phyloP scores from a whole-genome alignment of 2,888 invertebrate species.

The Andricus curvator region DNA sequence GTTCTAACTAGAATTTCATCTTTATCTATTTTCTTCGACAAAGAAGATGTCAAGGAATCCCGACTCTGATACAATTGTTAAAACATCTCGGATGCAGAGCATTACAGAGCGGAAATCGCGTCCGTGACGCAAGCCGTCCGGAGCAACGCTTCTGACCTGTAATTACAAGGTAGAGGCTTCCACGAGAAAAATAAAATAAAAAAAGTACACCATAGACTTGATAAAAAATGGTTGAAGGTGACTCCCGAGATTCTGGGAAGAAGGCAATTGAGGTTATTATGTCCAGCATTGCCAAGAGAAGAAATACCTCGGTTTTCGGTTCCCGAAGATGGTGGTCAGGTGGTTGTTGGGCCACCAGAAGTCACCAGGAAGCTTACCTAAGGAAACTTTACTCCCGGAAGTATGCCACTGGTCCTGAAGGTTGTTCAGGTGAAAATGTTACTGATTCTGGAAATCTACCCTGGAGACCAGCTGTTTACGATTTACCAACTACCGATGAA shows the following conservation, averaged over 20 bases:
- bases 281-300: slow-evolving; percentile 73
- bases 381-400: slow-evolving; percentile 73
- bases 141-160: background rate
- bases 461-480: slow-evolving; percentile 63
- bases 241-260: slow-evolving; percentile 51
- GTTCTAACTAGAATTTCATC: background rate
- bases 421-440: slow-evolving; percentile 43
- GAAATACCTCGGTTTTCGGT: slow-evolving; percentile 72
- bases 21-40: background rate
- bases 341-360: slow-evolving; percentile 75
- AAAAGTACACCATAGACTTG: background rate
- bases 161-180: background rate
- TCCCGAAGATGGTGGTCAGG: slow-evolving; percentile 76
- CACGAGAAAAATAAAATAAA: slow-evolving; percentile 30
- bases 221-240: slow-evolving; percentile 56
- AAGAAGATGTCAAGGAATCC: background rate
- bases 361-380: slow-evolving; percentile 76
- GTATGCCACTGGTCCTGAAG: slow-evolving; percentile 54
- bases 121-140: background rate
- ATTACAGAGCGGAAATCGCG: background rate
- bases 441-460: slow-evolving; percentile 47
- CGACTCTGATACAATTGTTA: background rate
- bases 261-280: slow-evolving; percentile 61
- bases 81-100: background rate
- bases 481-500: slow-evolving; percentile 66